Percentiles rank a stretch among this genome's conserved stretches.
Evolutionary conservation across 1,140 invertebrate species (phyloP).

Genomic region (Alviniconcha marisindica): DNA sequence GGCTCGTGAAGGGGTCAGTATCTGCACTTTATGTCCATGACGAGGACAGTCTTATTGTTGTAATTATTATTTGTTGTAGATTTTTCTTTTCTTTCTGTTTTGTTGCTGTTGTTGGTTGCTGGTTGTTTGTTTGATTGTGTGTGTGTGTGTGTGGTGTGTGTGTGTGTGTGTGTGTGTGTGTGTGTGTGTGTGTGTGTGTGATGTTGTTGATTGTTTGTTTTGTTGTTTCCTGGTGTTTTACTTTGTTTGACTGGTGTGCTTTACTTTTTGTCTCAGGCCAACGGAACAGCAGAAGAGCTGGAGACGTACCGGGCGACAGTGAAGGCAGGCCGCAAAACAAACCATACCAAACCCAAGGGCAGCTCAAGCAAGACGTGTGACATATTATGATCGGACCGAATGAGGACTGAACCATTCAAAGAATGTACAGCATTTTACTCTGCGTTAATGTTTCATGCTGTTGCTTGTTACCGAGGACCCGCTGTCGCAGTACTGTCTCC

Average conservation of each 20-base stretch:
- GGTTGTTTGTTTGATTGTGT: neutral
- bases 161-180: neutral
- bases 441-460: too few relatives aligned
- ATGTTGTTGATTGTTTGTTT: neutral
- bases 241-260: neutral
- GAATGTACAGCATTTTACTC: too few relatives aligned
- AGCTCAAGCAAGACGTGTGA: neutral
- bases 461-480: too few relatives aligned
- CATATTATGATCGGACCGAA: neutral
- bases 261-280: neutral
- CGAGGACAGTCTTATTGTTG: too few relatives aligned
- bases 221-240: neutral
- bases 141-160: neutral
- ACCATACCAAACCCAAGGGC: neutral
- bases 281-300: neutral
- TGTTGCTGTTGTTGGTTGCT: neutral
- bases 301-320: neutral
- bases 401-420: neutral
- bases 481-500: too few relatives aligned
- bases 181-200: neutral
- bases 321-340: neutral
- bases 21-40: too few relatives aligned
- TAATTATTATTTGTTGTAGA: too few relatives aligned
- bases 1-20: too few relatives aligned
- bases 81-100: neutral